Evolutionary conservation across 2,113 vertebrate species (phyloP).

Genomic region (Tachysurus fulvidraco): DNA sequence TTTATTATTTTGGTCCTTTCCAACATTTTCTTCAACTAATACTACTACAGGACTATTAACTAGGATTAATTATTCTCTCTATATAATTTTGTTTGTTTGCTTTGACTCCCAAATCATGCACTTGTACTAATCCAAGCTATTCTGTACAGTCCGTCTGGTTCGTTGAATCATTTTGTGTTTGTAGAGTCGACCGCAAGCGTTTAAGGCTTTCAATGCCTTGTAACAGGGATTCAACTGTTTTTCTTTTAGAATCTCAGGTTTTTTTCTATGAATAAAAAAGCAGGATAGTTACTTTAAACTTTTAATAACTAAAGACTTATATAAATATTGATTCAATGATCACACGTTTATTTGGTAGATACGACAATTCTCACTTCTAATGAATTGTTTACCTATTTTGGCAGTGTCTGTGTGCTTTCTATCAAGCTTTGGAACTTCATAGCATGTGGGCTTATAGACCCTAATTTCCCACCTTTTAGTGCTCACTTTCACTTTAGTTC

Average conservation of each 20-base stretch:
- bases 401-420: not conserved
- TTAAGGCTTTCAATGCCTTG: too few species aligned
- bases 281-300: too few species aligned
- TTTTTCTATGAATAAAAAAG: not conserved
- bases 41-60: not conserved
- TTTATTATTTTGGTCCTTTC: not conserved
- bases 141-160: not conserved
- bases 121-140: not conserved
- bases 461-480: not conserved
- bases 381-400: not conserved
- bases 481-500: slow-evolving; percentile 13
- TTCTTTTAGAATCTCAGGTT: too few species aligned
- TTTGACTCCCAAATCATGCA: not conserved
- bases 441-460: not conserved
- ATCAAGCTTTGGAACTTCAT: not conserved
- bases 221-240: too few species aligned
- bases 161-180: not conserved
- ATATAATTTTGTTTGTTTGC: too few species aligned
- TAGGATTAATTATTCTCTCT: not conserved
- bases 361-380: not conserved
- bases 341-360: not conserved
- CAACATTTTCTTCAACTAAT: not conserved
- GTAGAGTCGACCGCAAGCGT: not conserved
- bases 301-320: too few species aligned
- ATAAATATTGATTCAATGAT: too few species aligned